Conservation (phyloP, 2,113 vertebrate genomes). For the Macaca mulatta region DNA sequence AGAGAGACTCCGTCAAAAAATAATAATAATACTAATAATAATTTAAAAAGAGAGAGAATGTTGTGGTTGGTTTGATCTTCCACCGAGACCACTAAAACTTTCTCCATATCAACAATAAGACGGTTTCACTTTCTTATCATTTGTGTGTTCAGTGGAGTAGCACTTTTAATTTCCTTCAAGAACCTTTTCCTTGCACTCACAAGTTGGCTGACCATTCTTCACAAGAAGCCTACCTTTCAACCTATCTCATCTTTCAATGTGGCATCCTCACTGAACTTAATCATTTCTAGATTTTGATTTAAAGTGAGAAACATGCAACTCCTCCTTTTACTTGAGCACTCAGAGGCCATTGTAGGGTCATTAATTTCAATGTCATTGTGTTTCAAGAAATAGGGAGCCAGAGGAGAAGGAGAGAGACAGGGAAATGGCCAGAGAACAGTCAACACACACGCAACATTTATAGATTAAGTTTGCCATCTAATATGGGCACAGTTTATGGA, state of each 20-base stretch:
- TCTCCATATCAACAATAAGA: neutral
- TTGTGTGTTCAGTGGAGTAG: neutral
- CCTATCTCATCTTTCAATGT: neutral
- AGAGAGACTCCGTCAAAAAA: too few relatives aligned
- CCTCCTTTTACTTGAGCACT: neutral
- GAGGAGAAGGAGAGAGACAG: neutral
- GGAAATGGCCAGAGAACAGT: neutral
- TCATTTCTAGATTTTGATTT: neutral
- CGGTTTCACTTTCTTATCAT: neutral
- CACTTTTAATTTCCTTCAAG: neutral
- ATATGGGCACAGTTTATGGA: neutral
- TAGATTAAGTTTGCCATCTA: neutral
- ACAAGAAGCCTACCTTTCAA: neutral
- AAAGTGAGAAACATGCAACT: neutral
- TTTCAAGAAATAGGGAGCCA: neutral
- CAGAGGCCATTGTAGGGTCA: neutral
- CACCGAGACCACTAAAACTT: neutral
- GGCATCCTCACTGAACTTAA: neutral
- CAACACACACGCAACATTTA: neutral
- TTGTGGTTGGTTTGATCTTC: neutral
- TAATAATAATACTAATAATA: too few relatives aligned
- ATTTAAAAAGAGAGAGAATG: neutral
- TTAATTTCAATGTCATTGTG: neutral
- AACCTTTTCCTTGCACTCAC: neutral
- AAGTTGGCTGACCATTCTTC: neutral